Percentiles rank a stretch among this genome's conserved stretches.
Conservation (phyloP, 2,888 invertebrate species). For the Drosophila lacicola region DNA sequence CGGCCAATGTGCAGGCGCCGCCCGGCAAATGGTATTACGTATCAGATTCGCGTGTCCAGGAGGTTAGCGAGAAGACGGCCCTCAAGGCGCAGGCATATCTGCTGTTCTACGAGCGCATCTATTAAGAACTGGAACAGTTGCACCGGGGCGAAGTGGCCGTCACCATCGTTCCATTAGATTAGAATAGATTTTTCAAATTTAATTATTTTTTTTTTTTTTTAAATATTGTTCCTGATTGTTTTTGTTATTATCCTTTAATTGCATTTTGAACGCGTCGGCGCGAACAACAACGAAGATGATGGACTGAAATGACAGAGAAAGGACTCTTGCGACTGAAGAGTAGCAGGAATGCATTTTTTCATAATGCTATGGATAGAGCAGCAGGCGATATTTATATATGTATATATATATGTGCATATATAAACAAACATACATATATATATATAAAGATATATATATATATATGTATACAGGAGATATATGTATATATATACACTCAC, state of each 20-base stretch:
- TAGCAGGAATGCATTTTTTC: constrained; percentile 20
- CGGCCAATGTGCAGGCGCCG: constrained; percentile 85
- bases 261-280: constrained; percentile 41
- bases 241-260: constrained; percentile 25
- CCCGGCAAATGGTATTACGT: constrained; percentile 96
- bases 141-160: constrained; percentile 1
- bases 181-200: constrained; percentile 9
- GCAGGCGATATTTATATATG: not conserved
- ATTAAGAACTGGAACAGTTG: constrained; percentile 85
- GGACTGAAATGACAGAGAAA: constrained; percentile 30
- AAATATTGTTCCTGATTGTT: constrained; percentile 8
- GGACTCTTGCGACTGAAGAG: constrained; percentile 4
- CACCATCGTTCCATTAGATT: constrained; percentile 35
- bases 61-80: constrained; percentile 92
- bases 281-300: constrained; percentile 38
- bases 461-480: not conserved
- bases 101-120: constrained; percentile 97
- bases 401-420: not conserved
- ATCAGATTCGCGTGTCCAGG: constrained; percentile 94
- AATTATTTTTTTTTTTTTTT: constrained; percentile 1
- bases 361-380: constrained; percentile 1
- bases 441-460: not conserved
- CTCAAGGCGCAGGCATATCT: constrained; percentile 96
- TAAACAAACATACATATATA: not conserved
- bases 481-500: not conserved